Conservation (phyloP, 2,888 invertebrate genomes). For the Fragum whitleyi region DNA sequence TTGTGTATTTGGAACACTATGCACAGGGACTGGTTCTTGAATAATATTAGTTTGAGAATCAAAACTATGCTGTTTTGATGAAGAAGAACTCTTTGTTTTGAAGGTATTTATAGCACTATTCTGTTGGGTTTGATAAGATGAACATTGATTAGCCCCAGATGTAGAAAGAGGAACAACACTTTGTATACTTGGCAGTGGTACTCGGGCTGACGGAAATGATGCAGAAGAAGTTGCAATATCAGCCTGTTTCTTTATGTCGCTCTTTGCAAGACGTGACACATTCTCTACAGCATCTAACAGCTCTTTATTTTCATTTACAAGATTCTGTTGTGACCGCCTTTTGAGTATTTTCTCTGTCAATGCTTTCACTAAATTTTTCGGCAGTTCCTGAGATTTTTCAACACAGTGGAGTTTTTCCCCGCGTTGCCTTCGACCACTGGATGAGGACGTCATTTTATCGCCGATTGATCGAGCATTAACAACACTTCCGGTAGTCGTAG, state of each 20-base stretch:
- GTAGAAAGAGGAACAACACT: conserved; percentile 6
- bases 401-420: conserved; percentile 34
- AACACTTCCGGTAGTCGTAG: neutral
- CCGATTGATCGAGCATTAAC: neutral
- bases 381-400: conserved; percentile 62
- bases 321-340: conserved; percentile 49
- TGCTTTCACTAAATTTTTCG: conserved; percentile 74
- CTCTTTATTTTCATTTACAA: conserved; percentile 30
- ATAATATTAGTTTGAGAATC: neutral
- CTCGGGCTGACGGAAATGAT: neutral
- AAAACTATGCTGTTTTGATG: neutral
- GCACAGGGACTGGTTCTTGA: conserved; percentile 2
- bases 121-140: neutral
- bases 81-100: neutral
- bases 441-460: neutral
- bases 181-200: neutral
- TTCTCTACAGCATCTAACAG: conserved; percentile 38
- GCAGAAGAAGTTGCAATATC: neutral
- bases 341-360: conserved; percentile 74
- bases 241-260: neutral
- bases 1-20: conserved; percentile 2
- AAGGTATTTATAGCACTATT: neutral
- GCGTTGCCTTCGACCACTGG: conserved; percentile 28
- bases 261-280: conserved; percentile 19
- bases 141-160: neutral